phyloP scores from a whole-genome alignment of 2,888 invertebrate species.

The Drosophila recens region DNA sequence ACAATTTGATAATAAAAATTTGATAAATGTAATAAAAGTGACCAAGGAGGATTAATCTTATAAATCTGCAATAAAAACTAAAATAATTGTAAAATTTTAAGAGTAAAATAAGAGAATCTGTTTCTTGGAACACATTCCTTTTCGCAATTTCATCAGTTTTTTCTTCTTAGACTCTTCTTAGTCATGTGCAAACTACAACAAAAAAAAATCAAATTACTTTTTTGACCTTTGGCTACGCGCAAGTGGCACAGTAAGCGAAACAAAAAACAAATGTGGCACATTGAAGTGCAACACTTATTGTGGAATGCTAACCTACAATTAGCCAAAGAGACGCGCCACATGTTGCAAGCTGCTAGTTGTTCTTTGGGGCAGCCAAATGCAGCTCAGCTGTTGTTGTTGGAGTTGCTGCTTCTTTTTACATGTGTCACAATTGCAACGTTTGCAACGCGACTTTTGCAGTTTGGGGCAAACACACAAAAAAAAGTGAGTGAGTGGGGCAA shows the following conservation, averaged over 20 bases:
- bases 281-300: conserved; percentile 21
- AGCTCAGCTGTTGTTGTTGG: conserved; percentile 16
- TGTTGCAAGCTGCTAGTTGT: conserved; percentile 47
- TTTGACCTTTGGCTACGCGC: conserved; percentile 55
- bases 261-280: conserved; percentile 42
- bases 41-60: background rate
- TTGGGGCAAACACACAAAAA: conserved; percentile 47
- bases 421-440: conserved; percentile 60
- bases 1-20: no score
- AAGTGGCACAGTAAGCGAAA: conserved; percentile 49
- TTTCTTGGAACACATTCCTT: conserved; percentile 12
- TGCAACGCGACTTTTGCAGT: conserved; percentile 54
- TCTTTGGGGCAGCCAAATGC: background rate
- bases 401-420: conserved; percentile 27
- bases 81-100: background rate
- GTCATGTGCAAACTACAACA: conserved; percentile 4
- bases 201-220: conserved; percentile 3
- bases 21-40: no score
- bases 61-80: background rate
- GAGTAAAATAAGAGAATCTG: conserved; percentile 5
- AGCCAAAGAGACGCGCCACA: conserved; percentile 59
- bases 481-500: conserved; percentile 59
- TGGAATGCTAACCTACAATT: conserved; percentile 74
- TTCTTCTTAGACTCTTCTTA: background rate
- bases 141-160: background rate